phyloP scores from a whole-genome alignment of 1,140 invertebrate species.

The Philopotamus ludificatus region DNA sequence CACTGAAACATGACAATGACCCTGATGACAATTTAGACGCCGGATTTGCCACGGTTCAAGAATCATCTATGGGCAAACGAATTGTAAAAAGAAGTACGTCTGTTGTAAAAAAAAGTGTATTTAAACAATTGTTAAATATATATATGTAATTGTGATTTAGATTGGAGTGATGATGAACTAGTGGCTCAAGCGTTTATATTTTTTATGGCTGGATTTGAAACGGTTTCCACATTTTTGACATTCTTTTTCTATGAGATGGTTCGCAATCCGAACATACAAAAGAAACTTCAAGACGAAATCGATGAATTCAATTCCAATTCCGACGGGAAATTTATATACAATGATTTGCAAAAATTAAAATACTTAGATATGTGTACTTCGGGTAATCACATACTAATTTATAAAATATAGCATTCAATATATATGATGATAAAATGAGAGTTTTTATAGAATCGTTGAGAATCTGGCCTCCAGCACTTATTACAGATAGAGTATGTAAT shows the following conservation, averaged over 20 bases:
- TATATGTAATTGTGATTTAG: constrained; percentile 42
- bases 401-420: too few relatives aligned
- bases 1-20: constrained; percentile 38
- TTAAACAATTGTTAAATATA: not conserved
- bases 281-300: constrained; percentile 52
- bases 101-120: not conserved
- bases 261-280: constrained; percentile 48
- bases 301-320: constrained; percentile 41
- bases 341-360: constrained; percentile 46
- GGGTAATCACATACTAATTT: too few relatives aligned
- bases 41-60: constrained; percentile 8
- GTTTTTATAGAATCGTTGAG: constrained; percentile 52
- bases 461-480: constrained; percentile 51
- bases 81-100: constrained; percentile 2
- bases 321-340: constrained; percentile 45
- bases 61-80: constrained; percentile 1
- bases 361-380: constrained; percentile 44
- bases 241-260: constrained; percentile 51
- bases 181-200: constrained; percentile 55
- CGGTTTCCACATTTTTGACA: constrained; percentile 46
- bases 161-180: constrained; percentile 47
- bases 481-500: constrained; percentile 46
- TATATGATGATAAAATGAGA: too few relatives aligned
- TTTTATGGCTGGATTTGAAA: constrained; percentile 56
- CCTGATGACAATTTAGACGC: not conserved